phyloP scores from a whole-genome alignment of 1,140 invertebrate species.

The Uloborus diversus region DNA sequence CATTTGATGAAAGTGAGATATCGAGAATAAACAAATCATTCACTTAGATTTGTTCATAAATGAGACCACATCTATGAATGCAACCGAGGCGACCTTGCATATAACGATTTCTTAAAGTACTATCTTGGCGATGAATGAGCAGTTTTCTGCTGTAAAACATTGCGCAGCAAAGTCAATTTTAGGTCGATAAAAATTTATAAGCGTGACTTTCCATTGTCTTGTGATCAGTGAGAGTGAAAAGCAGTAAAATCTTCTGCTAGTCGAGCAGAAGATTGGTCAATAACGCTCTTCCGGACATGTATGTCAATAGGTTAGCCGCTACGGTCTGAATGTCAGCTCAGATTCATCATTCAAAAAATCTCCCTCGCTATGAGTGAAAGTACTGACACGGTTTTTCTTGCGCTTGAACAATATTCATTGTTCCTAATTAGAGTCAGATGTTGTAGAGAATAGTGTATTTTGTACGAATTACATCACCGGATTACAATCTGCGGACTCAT shows the following conservation, averaged over 20 bases:
- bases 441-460: background rate
- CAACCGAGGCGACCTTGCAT: too few species aligned
- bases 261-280: conserved; percentile 20
- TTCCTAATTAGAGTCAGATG: conserved; percentile 20
- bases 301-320: conserved; percentile 51
- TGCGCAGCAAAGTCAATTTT: conserved; percentile 36
- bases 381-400: conserved; percentile 45
- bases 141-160: conserved; percentile 20
- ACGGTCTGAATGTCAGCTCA: conserved; percentile 46
- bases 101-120: too few species aligned
- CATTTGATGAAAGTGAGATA: too few species aligned
- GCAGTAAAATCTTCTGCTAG: conserved; percentile 35
- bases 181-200: conserved; percentile 55
- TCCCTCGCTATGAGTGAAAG: conserved; percentile 45
- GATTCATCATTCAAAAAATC: conserved; percentile 51
- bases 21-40: too few species aligned
- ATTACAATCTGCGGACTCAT: background rate
- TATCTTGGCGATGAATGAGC: conserved; percentile 20
- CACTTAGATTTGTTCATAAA: too few species aligned
- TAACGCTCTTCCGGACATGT: conserved; percentile 27
- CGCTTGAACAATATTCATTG: conserved; percentile 39
- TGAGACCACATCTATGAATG: too few species aligned
- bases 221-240: conserved; percentile 39
- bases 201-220: conserved; percentile 52
- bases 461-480: background rate